phyloP scores from a whole-genome alignment of 1,140 invertebrate genomes.

The Aradophagus sp. region DNA sequence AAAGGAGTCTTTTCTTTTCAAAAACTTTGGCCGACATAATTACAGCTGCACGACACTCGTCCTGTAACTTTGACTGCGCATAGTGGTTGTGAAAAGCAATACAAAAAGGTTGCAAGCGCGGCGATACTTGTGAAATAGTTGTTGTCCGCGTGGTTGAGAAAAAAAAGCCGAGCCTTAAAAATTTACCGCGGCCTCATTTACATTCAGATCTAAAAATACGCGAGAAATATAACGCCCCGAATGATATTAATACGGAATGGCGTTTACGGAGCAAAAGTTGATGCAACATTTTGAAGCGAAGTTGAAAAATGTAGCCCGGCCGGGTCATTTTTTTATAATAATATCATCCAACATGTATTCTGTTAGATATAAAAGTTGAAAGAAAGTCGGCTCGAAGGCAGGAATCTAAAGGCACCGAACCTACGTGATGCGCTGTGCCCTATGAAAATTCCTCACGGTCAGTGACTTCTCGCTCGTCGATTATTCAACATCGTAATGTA shows the following conservation, averaged over 20 bases:
- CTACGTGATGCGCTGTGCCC: constrained; percentile 54
- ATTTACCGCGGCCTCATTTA: too few relatives aligned
- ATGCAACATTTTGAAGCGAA: constrained; percentile 41
- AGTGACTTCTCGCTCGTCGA: constrained; percentile 59
- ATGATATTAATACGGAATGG: constrained; percentile 23
- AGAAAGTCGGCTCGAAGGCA: constrained; percentile 32
- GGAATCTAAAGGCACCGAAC: constrained; percentile 49
- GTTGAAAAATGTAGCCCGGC: constrained; percentile 44
- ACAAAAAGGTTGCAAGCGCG: constrained; percentile 5
- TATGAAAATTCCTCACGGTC: constrained; percentile 60
- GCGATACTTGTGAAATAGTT: neutral
- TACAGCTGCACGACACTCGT: neutral
- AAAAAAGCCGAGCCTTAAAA: constrained; percentile 2
- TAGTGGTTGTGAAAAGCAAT: constrained; percentile 1
- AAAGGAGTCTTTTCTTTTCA: too few relatives aligned
- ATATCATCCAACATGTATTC: constrained; percentile 41
- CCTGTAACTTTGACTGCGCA: neutral
- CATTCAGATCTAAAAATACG: too few relatives aligned
- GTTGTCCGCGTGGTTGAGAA: neutral
- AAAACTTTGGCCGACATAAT: neutral
- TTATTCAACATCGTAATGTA: constrained; percentile 61
- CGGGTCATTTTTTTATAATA: constrained; percentile 51
- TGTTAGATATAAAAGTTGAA: constrained; percentile 47
- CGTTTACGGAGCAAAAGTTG: constrained; percentile 26
- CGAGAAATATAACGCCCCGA: neutral